Percentiles rank a stretch among this genome's conserved stretches.
phyloP scores from a whole-genome alignment of 92 coral and sea anemone species.

The Blastomussa wellsi region DNA sequence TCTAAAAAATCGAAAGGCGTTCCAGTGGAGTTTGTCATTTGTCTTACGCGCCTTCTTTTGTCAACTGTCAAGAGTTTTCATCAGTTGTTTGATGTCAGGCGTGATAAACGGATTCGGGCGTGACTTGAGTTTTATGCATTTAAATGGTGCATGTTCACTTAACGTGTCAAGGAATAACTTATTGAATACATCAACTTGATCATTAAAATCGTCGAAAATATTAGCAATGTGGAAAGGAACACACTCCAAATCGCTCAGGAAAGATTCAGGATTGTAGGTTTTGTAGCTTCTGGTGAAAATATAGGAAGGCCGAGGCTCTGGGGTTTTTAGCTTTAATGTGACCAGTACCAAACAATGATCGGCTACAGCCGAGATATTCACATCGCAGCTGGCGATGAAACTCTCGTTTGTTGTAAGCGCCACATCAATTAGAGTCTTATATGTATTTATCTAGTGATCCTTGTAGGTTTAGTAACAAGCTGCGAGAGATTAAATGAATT shows the following conservation, averaged over 20 bases:
- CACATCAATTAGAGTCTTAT: slow-evolving; percentile 31
- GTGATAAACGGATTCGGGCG: slow-evolving; percentile 47
- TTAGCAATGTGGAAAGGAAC: background rate
- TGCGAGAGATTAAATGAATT: slow-evolving; percentile 21
- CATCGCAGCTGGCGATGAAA: slow-evolving; percentile 6
- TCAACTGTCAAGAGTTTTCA: slow-evolving; percentile 56
- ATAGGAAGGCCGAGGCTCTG: background rate
- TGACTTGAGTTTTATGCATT: slow-evolving; percentile 25
- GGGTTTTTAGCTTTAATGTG: slow-evolving; percentile 47
- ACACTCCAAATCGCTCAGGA: slow-evolving; percentile 24
- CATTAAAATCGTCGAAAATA: slow-evolving; percentile 21
- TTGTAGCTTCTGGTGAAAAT: slow-evolving; percentile 52
- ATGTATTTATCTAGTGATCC: slow-evolving; percentile 37
- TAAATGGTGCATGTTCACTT: background rate
- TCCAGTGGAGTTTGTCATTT: slow-evolving; percentile 51
- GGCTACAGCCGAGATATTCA: background rate
- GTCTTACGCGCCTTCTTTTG: slow-evolving; percentile 41
- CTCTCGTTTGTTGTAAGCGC: slow-evolving; percentile 51
- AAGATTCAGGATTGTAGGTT: slow-evolving; percentile 23
- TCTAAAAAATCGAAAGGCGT: slow-evolving; percentile 31
- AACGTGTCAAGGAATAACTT: background rate
- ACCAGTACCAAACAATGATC: slow-evolving; percentile 15
- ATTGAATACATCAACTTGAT: slow-evolving; percentile 15
- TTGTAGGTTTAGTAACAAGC: slow-evolving; percentile 25
- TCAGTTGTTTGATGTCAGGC: slow-evolving; percentile 41